phyloP scores from a whole-genome alignment of 2,113 vertebrate genomes.

The Amphilophus citrinellus region DNA sequence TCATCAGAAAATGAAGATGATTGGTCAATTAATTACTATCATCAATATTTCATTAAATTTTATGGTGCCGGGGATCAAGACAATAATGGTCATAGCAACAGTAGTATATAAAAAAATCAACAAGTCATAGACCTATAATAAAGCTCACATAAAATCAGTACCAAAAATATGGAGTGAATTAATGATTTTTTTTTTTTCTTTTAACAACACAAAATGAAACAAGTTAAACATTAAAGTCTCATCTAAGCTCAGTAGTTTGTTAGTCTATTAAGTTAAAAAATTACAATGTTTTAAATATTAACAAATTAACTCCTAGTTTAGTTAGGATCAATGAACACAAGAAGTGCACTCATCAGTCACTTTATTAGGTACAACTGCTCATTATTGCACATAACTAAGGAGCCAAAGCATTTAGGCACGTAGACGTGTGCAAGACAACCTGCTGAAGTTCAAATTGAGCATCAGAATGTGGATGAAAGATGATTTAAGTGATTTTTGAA shows the following conservation, averaged over 20 bases:
- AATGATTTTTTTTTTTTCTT: neutral
- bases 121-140: neutral
- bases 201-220: neutral
- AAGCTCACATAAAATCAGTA: neutral
- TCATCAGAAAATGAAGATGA: neutral
- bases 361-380: neutral
- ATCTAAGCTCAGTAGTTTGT: neutral
- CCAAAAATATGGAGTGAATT: neutral
- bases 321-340: neutral
- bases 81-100: neutral
- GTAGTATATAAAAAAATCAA: neutral
- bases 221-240: neutral
- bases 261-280: neutral
- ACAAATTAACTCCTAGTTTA: neutral
- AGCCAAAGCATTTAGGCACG: neutral
- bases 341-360: neutral
- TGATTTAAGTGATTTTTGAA: neutral
- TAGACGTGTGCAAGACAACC: neutral
- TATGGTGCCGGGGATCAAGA: neutral
- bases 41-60: neutral
- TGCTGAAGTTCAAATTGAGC: neutral
- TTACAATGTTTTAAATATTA: constrained; percentile 5
- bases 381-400: neutral
- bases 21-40: neutral
- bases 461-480: neutral